These are phyloP conservation scores for Varanus komodoensis DNA, from an alignment of 2,113 vertebrate species.

Conservation along the genomic window DNA sequence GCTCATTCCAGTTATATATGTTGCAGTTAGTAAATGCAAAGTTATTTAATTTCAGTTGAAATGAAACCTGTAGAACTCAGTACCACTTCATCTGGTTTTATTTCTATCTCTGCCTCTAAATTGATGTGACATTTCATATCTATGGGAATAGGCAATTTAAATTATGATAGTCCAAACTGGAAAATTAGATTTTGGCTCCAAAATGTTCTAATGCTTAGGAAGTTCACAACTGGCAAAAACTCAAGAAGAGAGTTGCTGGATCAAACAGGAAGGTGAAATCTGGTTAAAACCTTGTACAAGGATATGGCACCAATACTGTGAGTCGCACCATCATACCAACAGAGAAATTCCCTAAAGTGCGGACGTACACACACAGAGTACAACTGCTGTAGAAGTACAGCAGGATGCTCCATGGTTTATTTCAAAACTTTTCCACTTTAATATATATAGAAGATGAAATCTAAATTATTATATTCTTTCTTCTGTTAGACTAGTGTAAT, in stretches of 20 bases:
- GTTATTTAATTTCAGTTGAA: slow-evolving; percentile 65
- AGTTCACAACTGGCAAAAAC: not conserved
- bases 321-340: not conserved
- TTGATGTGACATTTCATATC: not conserved
- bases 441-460: not conserved
- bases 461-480: not conserved
- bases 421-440: not conserved
- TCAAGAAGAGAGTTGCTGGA: not conserved
- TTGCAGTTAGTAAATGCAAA: slow-evolving; percentile 69
- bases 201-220: not conserved
- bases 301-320: not conserved
- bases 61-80: slow-evolving; percentile 46
- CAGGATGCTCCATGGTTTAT: not conserved
- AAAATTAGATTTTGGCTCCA: not conserved
- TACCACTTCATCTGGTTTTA: slow-evolving; percentile 36
- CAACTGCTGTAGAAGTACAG: not conserved
- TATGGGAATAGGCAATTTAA: not conserved
- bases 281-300: not conserved
- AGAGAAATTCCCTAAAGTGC: not conserved
- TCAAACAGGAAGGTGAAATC: not conserved
- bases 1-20: slow-evolving; percentile 53
- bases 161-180: not conserved
- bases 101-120: slow-evolving; percentile 17
- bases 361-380: not conserved
- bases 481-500: not conserved